Evolutionary conservation across 2,797 vertebrate species (phyloP), one percentile per base, ranked within the genome.

Genomic region (Phylloscopus collybita): DNA sequence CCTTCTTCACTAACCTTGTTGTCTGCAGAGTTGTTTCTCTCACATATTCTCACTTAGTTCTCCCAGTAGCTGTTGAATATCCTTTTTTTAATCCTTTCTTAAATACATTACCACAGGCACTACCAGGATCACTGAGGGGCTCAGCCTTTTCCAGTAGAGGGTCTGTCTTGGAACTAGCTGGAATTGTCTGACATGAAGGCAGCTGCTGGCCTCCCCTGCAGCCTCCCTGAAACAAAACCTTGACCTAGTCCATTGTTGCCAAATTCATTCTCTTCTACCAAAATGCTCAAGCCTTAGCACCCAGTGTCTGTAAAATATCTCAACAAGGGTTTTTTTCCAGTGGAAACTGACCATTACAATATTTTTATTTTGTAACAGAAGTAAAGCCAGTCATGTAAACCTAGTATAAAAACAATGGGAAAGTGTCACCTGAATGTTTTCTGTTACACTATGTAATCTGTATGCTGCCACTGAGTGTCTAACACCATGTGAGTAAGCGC

Each of bases 71-170:
- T 73, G 15, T 11, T 49, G 13, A 22, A 49, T 13, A 74, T 11
- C n/a, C 25, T 26, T 50, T 84, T 80, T 61, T 80, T 61, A 3
- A 21, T 32, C 8, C 14, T 83, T 53, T 88, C 30, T 54, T 54
- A 34, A 59, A 50, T 44, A 45, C 0, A 5, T 29, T 45, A 42
- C 16, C 15, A 22, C 4, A 62, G 34, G 11, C 3, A 4, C 26
- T 64, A 25, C 23, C 54, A 60, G 7, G 2, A 1, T 44, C 0
- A 0, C 23, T 21, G 23, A n/a, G 7, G 5, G 29, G 21, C 27
- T 87, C 19, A 45, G 40, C 16, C 23, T 67, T 62, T 53, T 38
- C 9, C 27, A 86, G 27, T 14, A 49, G 7, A 0, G 0, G 14
- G 7, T 59, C 29, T 11, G 0, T 54, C 62, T 34, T 17, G 32